Percentiles rank a stretch among this genome's conserved stretches.
These are phyloP conservation scores for Tipula unca DNA, from an alignment of 2,888 invertebrate species.

Conservation along the genomic window DNA sequence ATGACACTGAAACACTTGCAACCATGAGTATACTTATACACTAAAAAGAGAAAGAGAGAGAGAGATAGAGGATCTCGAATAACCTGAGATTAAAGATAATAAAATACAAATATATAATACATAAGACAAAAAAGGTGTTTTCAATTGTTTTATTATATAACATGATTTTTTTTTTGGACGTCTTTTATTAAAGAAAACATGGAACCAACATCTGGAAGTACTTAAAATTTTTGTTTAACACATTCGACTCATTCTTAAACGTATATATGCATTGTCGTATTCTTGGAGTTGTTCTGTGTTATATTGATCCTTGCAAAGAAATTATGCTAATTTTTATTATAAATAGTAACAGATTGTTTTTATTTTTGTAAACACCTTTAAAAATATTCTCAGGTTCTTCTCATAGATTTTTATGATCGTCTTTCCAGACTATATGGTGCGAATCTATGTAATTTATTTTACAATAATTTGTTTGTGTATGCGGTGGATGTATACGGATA, in stretches of 20 bases:
- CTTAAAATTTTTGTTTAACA: neutral
- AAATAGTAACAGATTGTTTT: neutral
- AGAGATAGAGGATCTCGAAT: neutral
- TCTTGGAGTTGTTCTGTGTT: neutral
- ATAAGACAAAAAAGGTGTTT: neutral
- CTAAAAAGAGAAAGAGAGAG: neutral
- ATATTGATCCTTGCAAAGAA: constrained; percentile 8
- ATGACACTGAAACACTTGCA: neutral
- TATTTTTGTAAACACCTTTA: neutral
- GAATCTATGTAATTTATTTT: too few relatives aligned
- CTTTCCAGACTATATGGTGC: neutral
- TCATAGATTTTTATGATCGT: neutral
- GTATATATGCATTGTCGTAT: neutral
- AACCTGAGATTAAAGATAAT: neutral
- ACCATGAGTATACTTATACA: neutral
- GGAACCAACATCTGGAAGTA: neutral
- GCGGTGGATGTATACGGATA: too few relatives aligned
- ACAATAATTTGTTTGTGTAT: too few relatives aligned
- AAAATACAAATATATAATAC: neutral
- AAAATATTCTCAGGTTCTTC: neutral
- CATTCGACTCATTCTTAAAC: neutral
- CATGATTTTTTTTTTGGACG: neutral
- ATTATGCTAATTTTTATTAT: neutral
- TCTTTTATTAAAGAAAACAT: neutral
- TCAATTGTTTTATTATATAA: constrained; percentile 14